Conservation (phyloP, 1,140 invertebrate species). For the Phymastichus coffea region DNA sequence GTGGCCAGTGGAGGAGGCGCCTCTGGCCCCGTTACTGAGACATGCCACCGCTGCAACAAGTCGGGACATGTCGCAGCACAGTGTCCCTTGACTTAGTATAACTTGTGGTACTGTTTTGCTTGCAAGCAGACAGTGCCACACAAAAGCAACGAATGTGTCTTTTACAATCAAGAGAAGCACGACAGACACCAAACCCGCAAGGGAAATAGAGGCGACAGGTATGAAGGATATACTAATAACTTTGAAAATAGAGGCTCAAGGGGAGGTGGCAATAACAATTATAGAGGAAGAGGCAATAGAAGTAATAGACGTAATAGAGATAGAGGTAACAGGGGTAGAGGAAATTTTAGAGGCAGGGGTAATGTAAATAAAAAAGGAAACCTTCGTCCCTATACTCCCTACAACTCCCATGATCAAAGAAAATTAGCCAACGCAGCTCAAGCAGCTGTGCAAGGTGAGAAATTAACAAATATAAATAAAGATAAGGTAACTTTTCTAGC, state of each 20-base stretch:
- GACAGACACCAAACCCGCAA: too few relatives aligned
- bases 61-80: not conserved
- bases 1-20: too few relatives aligned
- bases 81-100: not conserved
- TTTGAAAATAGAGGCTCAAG: too few relatives aligned
- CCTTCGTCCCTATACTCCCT: not conserved
- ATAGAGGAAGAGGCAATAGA: not conserved
- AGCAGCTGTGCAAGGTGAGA: not conserved
- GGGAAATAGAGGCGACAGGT: too few relatives aligned
- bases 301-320: not conserved
- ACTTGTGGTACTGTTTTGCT: not conserved
- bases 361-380: too few relatives aligned
- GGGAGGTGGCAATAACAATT: not conserved
- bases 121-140: not conserved
- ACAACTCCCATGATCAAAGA: not conserved
- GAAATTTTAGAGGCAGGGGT: not conserved
- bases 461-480: not conserved
- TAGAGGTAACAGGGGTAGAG: not conserved
- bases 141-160: not conserved
- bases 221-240: too few relatives aligned
- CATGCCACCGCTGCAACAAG: not conserved
- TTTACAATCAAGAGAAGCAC: too few relatives aligned
- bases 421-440: not conserved
- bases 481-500: conserved; percentile 26
- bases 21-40: too few relatives aligned